Evolutionary conservation across 1,140 invertebrate genomes (phyloP).

Genomic region (Neodiprion pinetum): DNA sequence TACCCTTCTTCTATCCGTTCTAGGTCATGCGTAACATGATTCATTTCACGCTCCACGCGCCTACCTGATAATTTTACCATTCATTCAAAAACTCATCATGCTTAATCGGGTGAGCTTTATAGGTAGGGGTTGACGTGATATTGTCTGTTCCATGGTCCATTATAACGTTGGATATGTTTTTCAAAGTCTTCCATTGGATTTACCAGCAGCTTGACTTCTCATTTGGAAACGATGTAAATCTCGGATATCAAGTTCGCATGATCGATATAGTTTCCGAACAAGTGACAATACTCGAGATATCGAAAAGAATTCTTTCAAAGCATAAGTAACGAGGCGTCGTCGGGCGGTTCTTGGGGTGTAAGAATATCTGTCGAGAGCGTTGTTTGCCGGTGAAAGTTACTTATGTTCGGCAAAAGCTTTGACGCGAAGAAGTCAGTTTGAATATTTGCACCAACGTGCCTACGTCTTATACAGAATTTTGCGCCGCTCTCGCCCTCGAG

Average conservation of each 20-base stretch:
- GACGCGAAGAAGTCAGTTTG: constrained; percentile 27
- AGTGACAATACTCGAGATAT: neutral
- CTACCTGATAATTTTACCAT: neutral
- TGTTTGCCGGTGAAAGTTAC: neutral
- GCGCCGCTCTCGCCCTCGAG: constrained; percentile 27
- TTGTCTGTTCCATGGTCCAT: too few relatives aligned
- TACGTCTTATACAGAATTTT: constrained; percentile 29
- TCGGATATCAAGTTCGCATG: too few relatives aligned
- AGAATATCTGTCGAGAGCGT: neutral
- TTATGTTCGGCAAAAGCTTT: constrained; percentile 23
- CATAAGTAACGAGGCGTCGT: neutral
- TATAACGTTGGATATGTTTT: too few relatives aligned
- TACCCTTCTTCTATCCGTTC: neutral
- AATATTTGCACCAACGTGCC: constrained; percentile 21
- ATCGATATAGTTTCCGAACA: neutral
- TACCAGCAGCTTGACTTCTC: too few relatives aligned
- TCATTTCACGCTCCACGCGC: neutral
- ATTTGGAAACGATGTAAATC: too few relatives aligned
- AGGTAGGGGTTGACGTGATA: too few relatives aligned
- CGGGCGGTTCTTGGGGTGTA: neutral
- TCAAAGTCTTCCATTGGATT: too few relatives aligned
- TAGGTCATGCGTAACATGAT: neutral
- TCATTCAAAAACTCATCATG: neutral
- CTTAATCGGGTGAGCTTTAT: too few relatives aligned
- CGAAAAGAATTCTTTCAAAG: neutral